A percentile compares a stretch with the other conserved stretches of the same genome.
Conservation (phyloP, 2,113 vertebrate genomes). For the Nesospiza acunhae region DNA sequence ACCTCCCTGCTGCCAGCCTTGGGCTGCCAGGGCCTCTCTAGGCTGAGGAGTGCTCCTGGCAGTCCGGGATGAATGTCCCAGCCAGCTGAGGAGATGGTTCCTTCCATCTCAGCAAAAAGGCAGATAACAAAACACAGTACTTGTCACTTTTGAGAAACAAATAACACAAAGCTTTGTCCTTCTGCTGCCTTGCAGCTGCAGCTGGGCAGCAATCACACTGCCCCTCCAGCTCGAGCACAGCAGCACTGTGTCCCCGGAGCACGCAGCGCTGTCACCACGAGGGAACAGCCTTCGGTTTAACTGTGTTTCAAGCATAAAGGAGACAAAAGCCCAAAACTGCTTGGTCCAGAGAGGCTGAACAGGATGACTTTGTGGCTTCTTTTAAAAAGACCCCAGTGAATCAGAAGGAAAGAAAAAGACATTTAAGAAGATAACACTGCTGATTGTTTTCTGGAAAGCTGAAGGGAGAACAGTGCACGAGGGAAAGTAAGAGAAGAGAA, state of each 20-base stretch:
- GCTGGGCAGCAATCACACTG: slow-evolving; percentile 48
- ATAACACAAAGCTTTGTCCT: slow-evolving; percentile 68
- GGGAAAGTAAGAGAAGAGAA: not conserved
- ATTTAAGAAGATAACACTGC: not conserved
- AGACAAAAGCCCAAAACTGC: slow-evolving; percentile 38
- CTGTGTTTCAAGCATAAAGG: slow-evolving; percentile 21
- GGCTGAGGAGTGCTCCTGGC: not conserved
- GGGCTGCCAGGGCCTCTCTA: not conserved
- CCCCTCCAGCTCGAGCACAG: slow-evolving; percentile 44
- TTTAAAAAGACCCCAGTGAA: not conserved
- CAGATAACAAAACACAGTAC: slow-evolving; percentile 59
- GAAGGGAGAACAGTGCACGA: not conserved
- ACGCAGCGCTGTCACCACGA: slow-evolving; percentile 37
- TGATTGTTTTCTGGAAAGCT: slow-evolving; percentile 3
- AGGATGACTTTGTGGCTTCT: slow-evolving; percentile 27
- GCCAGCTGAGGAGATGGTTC: slow-evolving; percentile 8
- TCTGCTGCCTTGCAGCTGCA: slow-evolving; percentile 61
- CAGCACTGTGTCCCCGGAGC: slow-evolving; percentile 38
- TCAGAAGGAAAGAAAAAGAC: not conserved
- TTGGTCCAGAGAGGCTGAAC: not conserved
- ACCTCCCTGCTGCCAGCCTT: not conserved
- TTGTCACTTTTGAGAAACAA: slow-evolving; percentile 32
- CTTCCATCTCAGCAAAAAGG: not conserved
- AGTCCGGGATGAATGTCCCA: not conserved
- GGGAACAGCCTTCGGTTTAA: slow-evolving; percentile 3